Evolutionary conservation across 2,113 vertebrate genomes (phyloP), one percentile per base, ranked within the genome.

Genomic region (Morone saxatilis): DNA sequence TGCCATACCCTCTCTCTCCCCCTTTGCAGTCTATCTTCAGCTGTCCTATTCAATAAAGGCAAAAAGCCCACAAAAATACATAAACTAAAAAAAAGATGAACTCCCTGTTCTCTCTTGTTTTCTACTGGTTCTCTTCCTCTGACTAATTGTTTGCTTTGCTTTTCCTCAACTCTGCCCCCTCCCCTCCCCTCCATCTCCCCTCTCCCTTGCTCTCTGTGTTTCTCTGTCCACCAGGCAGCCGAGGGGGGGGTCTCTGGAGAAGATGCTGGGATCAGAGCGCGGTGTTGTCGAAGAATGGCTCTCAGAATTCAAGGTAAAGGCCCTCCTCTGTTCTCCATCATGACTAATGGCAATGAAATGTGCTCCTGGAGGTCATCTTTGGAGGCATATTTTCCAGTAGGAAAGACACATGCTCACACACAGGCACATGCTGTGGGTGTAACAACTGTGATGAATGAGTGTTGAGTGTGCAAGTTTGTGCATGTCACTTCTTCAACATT

Each of bases 241-340:
- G 76, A 94, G 89, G 76, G 84, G 84, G 89, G 76, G 78, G 86
- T 91, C 88, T 91, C 88, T 94, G 87, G 90, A 92, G 94, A 99
- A 97, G 95, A 98, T 98, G 97, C 96, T 98, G 96, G 96, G 96
- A 92, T 96, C 97, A 87, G 97, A 99, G 94, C 95, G 96, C 83
- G 92, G 96, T 71, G 96, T 98, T 16, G 98, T 99, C 54, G 97
- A 99, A 96, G 98, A 99, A 97, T 99, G 98, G 98, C 96, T 99
- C 87, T 98, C 97, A 84, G 98, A 99, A 96, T 99, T 98, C 97
- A 99, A 99, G 98, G 98, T 99, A 94, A 96, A 72, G n/a, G n/a
- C 9, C 31, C 12, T 14, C 10, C 22, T 22, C 69, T 60, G 17
- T 14, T 53, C n/a, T 69, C 48, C 47, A 20, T 76, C 40, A 6